phyloP scores from a whole-genome alignment of 2,113 vertebrate genomes.

The Corythoichthys haematopterus region DNA sequence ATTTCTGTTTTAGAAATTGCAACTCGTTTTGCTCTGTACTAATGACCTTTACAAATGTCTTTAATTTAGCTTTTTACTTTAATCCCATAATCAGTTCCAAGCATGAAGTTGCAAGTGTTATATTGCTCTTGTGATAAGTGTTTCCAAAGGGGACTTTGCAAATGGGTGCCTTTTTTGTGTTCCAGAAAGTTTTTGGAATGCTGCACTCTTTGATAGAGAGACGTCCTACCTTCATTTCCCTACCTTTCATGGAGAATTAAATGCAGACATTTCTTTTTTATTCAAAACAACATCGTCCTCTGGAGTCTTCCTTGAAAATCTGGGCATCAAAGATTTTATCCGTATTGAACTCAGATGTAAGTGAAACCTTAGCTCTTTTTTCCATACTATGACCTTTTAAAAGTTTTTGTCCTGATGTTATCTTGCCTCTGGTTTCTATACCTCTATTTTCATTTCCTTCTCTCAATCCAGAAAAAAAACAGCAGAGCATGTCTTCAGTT shows the following conservation, averaged over 20 bases:
- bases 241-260: constrained; percentile 92
- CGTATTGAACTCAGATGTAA: constrained; percentile 90
- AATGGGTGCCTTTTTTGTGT: not conserved
- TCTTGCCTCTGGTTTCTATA: not conserved
- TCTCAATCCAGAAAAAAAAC: not conserved
- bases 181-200: constrained; percentile 91
- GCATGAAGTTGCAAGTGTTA: not conserved
- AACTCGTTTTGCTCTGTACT: constrained; percentile 40
- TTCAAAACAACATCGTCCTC: constrained; percentile 91
- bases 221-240: constrained; percentile 94
- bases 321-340: constrained; percentile 96
- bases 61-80: not conserved
- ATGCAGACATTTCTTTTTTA: constrained; percentile 90
- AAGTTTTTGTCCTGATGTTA: not conserved
- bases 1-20: constrained; percentile 17
- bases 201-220: constrained; percentile 90
- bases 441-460: not conserved
- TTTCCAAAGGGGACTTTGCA: not conserved
- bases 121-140: not conserved
- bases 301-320: constrained; percentile 92
- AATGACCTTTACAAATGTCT: constrained; percentile 15
- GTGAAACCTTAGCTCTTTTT: constrained; percentile 48
- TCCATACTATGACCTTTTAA: too few species aligned
- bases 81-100: not conserved
- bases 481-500: constrained; percentile 1